These are phyloP conservation scores for Stictocephala bisonia DNA, from an alignment of 2,888 invertebrate genomes.

Conservation along the genomic window DNA sequence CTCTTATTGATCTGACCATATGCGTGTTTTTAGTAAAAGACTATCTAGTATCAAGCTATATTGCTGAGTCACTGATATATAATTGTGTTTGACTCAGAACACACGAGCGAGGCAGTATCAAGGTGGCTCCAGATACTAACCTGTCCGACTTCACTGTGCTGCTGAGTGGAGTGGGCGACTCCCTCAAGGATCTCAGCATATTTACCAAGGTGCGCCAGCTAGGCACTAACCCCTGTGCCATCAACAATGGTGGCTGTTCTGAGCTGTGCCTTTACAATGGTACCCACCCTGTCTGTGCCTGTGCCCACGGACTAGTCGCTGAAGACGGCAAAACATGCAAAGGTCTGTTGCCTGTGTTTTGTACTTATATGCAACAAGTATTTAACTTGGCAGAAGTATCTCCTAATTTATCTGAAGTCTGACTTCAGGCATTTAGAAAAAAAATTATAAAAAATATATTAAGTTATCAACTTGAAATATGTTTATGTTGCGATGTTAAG, in stretches of 20 bases:
- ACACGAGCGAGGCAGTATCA: slow-evolving; percentile 71
- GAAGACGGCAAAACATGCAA: slow-evolving; percentile 75
- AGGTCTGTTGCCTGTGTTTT: slow-evolving; percentile 65
- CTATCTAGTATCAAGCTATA: too few species aligned
- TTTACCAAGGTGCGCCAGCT: slow-evolving; percentile 31
- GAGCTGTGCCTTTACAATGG: slow-evolving; percentile 84
- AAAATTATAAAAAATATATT: too few species aligned
- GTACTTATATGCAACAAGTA: not conserved
- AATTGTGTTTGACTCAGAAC: slow-evolving; percentile 43
- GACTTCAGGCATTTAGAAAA: too few species aligned
- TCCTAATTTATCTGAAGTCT: too few species aligned
- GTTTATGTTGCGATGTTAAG: too few species aligned
- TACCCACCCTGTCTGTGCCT: slow-evolving; percentile 76
- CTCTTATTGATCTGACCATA: too few species aligned
- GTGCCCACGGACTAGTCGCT: slow-evolving; percentile 83
- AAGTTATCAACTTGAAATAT: too few species aligned
- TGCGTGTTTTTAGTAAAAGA: too few species aligned
- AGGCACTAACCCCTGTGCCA: slow-evolving; percentile 73
- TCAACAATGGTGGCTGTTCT: slow-evolving; percentile 78
- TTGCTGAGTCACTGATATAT: too few species aligned
- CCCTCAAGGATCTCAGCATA: slow-evolving; percentile 74
- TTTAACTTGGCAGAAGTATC: too few species aligned
- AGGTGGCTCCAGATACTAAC: slow-evolving; percentile 73
- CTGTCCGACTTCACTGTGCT: slow-evolving; percentile 69
- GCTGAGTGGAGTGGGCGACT: slow-evolving; percentile 71